A percentile compares a stretch with the other conserved stretches of the same genome.
phyloP scores from a whole-genome alignment of 2,888 invertebrate species.

The Taenaris catops region DNA sequence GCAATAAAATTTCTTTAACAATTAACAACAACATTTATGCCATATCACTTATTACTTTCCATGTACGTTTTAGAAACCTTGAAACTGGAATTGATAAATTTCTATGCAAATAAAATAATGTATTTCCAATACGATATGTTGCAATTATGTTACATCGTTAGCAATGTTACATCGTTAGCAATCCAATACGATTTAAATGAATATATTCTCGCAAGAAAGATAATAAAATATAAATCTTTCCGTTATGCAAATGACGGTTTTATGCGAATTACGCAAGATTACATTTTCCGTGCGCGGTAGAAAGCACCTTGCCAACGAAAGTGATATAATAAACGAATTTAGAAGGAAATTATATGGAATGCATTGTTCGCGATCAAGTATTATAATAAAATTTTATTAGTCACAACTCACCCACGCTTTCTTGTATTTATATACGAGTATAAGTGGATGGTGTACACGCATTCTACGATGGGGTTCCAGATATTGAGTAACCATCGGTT shows the following conservation, averaged over 20 bases:
- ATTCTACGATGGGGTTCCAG: too few species aligned
- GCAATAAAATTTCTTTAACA: too few species aligned
- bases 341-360: conserved; percentile 19
- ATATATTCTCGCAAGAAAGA: conserved; percentile 18
- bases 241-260: conserved; percentile 25
- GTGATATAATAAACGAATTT: conserved; percentile 20
- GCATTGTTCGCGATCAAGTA: conserved; percentile 13
- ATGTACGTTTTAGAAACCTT: conserved; percentile 14
- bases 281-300: conserved; percentile 17
- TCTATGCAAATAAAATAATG: conserved; percentile 6
- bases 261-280: conserved; percentile 22
- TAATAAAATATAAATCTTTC: conserved; percentile 11
- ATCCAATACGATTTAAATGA: conserved; percentile 10
- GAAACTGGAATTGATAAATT: conserved; percentile 4
- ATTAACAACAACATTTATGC: too few species aligned
- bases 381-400: conserved; percentile 21
- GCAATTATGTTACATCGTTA: too few species aligned
- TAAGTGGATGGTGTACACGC: too few species aligned
- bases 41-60: conserved; percentile 12
- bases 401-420: conserved; percentile 13
- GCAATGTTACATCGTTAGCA: neutral
- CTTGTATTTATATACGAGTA: neutral
- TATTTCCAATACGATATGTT: conserved; percentile 9
- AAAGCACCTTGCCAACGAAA: conserved; percentile 20
- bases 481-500: too few species aligned